phyloP scores from a whole-genome alignment of 1,140 invertebrate genomes.

The Oscheius sp. region DNA sequence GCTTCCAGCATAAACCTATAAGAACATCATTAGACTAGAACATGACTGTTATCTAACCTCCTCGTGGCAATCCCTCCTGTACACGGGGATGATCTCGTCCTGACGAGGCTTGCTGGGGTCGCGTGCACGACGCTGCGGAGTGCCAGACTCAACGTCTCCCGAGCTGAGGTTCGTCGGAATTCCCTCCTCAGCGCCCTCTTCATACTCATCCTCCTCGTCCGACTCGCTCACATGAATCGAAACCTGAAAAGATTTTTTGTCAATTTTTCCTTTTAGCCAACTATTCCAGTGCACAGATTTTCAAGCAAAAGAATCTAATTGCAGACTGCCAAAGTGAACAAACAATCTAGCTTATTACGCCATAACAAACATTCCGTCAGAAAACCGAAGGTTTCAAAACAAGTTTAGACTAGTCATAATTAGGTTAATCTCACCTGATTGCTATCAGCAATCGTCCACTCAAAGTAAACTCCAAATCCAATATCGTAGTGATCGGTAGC shows the following conservation, averaged over 20 bases:
- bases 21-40: conserved; percentile 38
- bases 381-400: not conserved
- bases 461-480: conserved; percentile 96
- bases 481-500: conserved; percentile 97
- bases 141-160: conserved; percentile 51
- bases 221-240: conserved; percentile 55
- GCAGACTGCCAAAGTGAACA: too few relatives aligned
- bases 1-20: conserved; percentile 90
- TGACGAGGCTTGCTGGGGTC: conserved; percentile 67
- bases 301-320: too few relatives aligned
- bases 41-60: conserved; percentile 66
- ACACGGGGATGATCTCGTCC: conserved; percentile 83
- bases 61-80: conserved; percentile 88
- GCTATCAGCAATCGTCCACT: conserved; percentile 77
- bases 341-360: too few relatives aligned
- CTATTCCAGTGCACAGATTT: too few relatives aligned
- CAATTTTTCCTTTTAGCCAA: too few relatives aligned
- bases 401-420: not conserved
- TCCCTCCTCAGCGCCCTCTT: conserved; percentile 38
- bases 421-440: conserved; percentile 65
- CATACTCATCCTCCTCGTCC: conserved; percentile 58
- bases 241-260: conserved; percentile 34
- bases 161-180: not conserved
- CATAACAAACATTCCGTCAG: too few relatives aligned
- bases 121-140: conserved; percentile 18